Conservation (phyloP, 1,140 invertebrate genomes). For the Ceratina japonica region DNA sequence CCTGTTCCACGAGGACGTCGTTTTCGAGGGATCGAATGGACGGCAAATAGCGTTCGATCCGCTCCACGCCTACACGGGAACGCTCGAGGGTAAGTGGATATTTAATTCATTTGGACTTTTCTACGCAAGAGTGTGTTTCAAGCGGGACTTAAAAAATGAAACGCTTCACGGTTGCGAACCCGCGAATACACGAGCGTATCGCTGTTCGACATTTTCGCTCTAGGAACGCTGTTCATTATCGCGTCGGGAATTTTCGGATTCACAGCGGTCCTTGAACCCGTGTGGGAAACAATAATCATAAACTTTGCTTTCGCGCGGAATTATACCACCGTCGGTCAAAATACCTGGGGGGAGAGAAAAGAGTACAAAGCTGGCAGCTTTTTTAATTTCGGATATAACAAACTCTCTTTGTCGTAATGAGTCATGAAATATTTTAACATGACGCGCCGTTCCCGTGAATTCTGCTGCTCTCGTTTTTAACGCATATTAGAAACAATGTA, state of each 20-base stretch:
- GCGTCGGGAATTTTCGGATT: neutral
- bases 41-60: constrained; percentile 61
- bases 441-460: neutral
- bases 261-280: neutral
- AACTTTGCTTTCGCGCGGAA: neutral
- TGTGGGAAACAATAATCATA: constrained; percentile 4
- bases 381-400: neutral
- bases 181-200: neutral
- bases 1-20: constrained; percentile 52
- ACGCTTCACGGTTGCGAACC: neutral
- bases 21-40: constrained; percentile 62
- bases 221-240: neutral
- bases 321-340: constrained; percentile 1
- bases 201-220: neutral
- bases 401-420: neutral
- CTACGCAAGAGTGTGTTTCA: neutral
- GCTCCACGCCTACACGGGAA: constrained; percentile 58
- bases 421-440: neutral
- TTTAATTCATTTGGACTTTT: constrained; percentile 1
- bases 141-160: neutral
- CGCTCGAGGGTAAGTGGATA: constrained; percentile 60
- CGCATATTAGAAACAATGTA: too few relatives aligned
- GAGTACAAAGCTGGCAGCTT: neutral
- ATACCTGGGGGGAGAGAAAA: neutral
- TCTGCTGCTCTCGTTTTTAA: neutral